Evolutionary conservation across 2,888 invertebrate species (phyloP).

Genomic region (Prenolepis imparis): DNA sequence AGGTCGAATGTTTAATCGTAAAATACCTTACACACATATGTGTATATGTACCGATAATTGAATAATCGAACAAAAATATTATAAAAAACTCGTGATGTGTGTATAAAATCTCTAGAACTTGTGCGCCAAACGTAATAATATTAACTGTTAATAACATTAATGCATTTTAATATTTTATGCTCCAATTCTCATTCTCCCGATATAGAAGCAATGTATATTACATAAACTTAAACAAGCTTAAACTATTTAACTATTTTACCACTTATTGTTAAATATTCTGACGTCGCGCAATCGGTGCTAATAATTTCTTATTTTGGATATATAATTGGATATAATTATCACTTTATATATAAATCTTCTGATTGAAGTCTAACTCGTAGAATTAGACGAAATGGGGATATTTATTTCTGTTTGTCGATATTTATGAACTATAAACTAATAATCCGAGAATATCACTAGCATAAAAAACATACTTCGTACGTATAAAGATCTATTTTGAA

Average conservation of each 20-base stretch:
- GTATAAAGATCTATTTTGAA: not conserved
- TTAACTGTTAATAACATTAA: not conserved
- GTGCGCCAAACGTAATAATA: not conserved
- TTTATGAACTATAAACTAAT: not conserved
- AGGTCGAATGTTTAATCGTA: not conserved
- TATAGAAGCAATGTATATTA: not conserved
- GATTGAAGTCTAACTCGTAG: not conserved
- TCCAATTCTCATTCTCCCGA: slow-evolving; percentile 1
- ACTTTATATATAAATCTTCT: slow-evolving; percentile 18
- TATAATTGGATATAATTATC: not conserved
- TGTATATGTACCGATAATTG: not conserved
- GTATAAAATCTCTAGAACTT: not conserved
- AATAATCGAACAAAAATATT: not conserved
- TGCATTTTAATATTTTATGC: not conserved
- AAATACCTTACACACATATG: not conserved
- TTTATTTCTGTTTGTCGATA: not conserved
- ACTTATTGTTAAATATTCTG: not conserved
- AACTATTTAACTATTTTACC: slow-evolving; percentile 30
- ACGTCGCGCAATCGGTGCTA: not conserved
- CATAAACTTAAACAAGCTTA: not conserved
- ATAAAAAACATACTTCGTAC: not conserved
- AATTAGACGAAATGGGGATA: not conserved
- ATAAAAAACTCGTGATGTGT: not conserved
- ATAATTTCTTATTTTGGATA: not conserved
- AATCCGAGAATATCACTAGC: not conserved